These are phyloP conservation scores for Spea hammondii DNA, from an alignment of 2,797 vertebrate genomes.

Conservation along the genomic window DNA sequence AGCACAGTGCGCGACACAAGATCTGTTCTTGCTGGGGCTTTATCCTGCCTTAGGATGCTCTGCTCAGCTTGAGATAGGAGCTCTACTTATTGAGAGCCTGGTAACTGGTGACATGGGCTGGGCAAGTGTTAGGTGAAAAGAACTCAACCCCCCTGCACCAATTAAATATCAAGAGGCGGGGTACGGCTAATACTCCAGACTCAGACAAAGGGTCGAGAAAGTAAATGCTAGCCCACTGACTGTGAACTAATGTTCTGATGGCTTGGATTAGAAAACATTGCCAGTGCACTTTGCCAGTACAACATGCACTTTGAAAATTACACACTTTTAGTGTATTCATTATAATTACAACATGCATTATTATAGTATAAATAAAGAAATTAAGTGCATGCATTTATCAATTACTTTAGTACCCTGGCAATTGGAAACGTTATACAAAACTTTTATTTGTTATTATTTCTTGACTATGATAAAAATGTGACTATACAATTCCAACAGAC, in stretches of 20 bases:
- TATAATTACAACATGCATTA: too few relatives aligned
- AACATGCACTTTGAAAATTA: too few relatives aligned
- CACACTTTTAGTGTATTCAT: too few relatives aligned
- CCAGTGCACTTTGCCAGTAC: too few relatives aligned
- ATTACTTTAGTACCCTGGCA: too few relatives aligned
- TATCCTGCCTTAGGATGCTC: conserved; percentile 55
- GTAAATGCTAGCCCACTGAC: conserved; percentile 44
- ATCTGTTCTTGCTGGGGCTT: conserved; percentile 5
- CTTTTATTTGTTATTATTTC: too few relatives aligned
- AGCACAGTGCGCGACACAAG: conserved; percentile 5
- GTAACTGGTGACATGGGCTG: conserved; percentile 49
- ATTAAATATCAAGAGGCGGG: conserved; percentile 41
- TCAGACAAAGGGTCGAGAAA: conserved; percentile 63
- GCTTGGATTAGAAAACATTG: background rate
- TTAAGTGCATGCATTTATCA: too few relatives aligned
- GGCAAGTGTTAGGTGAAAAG: conserved; percentile 51
- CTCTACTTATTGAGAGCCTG: conserved; percentile 50
- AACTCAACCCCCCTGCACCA: conserved; percentile 47
- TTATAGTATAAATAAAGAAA: too few relatives aligned
- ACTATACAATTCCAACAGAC: too few relatives aligned
- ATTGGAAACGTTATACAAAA: too few relatives aligned
- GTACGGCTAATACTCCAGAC: conserved; percentile 53
- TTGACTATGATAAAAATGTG: too few relatives aligned
- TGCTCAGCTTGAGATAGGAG: conserved; percentile 15
- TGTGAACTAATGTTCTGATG: conserved; percentile 11